Evolutionary conservation across 2,888 invertebrate species (phyloP), one percentile per base, ranked within the genome.

Genomic region (Priocnemis perturbator): DNA sequence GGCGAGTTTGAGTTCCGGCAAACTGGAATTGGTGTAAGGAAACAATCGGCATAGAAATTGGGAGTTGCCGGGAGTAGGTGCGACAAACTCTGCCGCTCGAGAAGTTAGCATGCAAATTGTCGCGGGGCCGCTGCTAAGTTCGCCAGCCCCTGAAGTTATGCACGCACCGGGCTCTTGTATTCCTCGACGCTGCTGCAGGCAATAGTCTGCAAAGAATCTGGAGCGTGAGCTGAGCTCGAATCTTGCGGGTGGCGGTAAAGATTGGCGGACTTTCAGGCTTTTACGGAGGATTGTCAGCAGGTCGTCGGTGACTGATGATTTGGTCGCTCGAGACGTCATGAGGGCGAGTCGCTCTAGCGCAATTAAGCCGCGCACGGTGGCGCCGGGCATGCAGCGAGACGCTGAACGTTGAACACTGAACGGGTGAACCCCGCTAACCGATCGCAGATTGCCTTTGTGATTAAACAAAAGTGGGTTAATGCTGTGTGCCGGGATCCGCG

Each of bases 31-130:
- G 75, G 69, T 80, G 75, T 80, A 80, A 79, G 80, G 79, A 81
- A 82, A 84, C 83, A 84, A 83, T 84, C 76, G 85, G 81, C 80
- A 83, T 84, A 82, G 83, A 82, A 83, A 84, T 84, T 75, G 82
- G 77, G 26, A 26, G 5, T 26, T 26, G 26, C 26, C 26, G 5
- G 26, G 26, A 26, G 26, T 2, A 26, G 26, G 5, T 26, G 26
- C 26, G 26, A 26, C 26, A 26, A 26, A 26, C 26, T 26, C 26
- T 2, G 26, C 3, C 78, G 78, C 78, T 84, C 80, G 76, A 47
- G 69, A 76, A 76, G 73, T 81, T 79, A 76, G 70, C 71, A 81
- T 81, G 81, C 73, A 79, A 81, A 81, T 81, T 64, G 75, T 68
- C 72, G 70, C 60, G 15, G 69, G 63, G 73, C 60, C 66, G 67